Conservation (phyloP, 2,797 vertebrate genomes). For the Melanitta fusca region DNA sequence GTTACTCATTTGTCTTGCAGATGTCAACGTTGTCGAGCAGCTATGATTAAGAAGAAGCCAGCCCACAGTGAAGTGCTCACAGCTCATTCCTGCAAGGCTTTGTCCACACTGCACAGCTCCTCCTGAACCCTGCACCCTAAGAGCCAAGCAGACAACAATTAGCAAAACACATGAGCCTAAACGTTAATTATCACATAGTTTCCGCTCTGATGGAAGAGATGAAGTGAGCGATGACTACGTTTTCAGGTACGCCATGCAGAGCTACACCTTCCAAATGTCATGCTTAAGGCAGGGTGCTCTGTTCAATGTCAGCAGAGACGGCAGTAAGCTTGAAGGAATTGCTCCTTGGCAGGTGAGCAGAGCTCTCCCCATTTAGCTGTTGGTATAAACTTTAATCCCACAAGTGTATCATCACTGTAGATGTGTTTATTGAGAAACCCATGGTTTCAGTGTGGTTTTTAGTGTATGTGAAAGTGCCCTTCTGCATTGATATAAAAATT, state of each 20-base stretch:
- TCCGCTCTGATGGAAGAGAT: neutral
- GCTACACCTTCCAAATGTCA: neutral
- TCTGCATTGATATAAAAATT: conserved; percentile 21
- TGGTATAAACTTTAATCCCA: conserved; percentile 17
- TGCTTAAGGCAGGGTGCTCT: neutral
- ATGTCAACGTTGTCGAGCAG: neutral
- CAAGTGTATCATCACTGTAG: conserved; percentile 8
- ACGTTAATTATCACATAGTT: neutral
- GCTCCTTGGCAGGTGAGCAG: conserved; percentile 39
- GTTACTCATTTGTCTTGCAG: neutral
- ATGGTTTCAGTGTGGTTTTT: neutral
- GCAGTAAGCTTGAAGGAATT: conserved; percentile 27
- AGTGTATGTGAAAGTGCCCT: neutral
- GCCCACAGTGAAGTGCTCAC: neutral
- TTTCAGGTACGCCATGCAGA: neutral
- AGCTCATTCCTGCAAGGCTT: neutral
- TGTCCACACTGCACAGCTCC: neutral
- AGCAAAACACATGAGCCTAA: neutral
- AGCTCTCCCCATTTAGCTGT: neutral
- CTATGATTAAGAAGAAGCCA: neutral
- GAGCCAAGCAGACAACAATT: neutral
- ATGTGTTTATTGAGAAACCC: conserved; percentile 46
- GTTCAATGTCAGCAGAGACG: neutral
- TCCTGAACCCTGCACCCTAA: neutral
- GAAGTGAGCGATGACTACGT: neutral